Evolutionary conservation across 2,113 vertebrate genomes (phyloP), one percentile per base, ranked within the genome.

Genomic region (Saccopteryx leptura): DNA sequence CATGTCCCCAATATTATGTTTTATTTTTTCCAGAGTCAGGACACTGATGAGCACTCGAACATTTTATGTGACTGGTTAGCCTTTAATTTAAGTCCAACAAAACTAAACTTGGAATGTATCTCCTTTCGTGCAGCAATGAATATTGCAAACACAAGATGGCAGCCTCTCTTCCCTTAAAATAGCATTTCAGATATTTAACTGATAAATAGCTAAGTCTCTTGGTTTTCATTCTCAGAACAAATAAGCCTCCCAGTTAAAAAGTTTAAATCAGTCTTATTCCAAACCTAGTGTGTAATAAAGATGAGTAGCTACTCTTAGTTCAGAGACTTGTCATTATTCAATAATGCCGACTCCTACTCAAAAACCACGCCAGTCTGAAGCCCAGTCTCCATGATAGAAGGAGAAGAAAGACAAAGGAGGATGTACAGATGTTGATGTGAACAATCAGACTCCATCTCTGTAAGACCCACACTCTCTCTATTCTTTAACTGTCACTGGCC

Each of bases 121-220:
- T 7, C 61, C 3, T 82, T 93, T 0, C 9, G 28, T 0, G 15
- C 19, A 74, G 94, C 93, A 97, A 26, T 87, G 76, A 97, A 39
- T 33, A 15, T 28, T 91, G 17, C 12, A 7, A 0, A 68, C 96
- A 96, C 87, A 82, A 65, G 96, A 80, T 93, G 96, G 96, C 94
- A 97, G 96, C 9, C 50, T 97, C 86, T 96, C 80, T 80, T 71
- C 52, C 92, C 60, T 60, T n/a, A 83, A 72, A 52, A 87, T 14
- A 9, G 7, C 13, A 65, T 71, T 78, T 28, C 79, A 76, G 0
- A 0, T 28, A 33, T 58, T 87, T 9, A 9, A 75, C 46, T 26
- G 23, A 56, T 19, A 66, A 91, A 74, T 7, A 66, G 24, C 9
- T 39, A 0, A 54, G 19, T 1, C 4, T 54, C 10, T 19, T 82